Evolutionary conservation across 1,140 invertebrate genomes (phyloP).

Genomic region (Calephelis virginiensis): DNA sequence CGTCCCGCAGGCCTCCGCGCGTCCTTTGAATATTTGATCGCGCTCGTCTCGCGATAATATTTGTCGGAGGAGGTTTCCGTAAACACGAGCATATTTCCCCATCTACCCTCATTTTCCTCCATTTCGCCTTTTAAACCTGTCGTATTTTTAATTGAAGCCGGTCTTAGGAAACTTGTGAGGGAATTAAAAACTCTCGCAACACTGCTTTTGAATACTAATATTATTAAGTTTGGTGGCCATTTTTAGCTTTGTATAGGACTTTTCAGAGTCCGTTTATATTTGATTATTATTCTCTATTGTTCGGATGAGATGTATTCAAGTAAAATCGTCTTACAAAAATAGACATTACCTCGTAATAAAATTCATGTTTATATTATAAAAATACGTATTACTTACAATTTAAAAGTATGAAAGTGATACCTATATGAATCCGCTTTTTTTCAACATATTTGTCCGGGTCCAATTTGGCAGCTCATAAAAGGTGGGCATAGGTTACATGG

Average conservation of each 20-base stretch:
- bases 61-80: conserved; percentile 73
- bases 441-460: no score
- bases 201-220: conserved; percentile 61
- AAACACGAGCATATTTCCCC: conserved; percentile 71
- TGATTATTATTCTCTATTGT: conserved; percentile 1
- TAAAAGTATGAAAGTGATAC: no score
- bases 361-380: no score
- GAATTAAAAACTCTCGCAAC: conserved; percentile 72
- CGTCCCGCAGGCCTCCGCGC: conserved; percentile 59
- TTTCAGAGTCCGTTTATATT: conserved; percentile 29
- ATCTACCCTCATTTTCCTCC: conserved; percentile 63
- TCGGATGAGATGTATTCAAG: background rate
- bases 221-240: conserved; percentile 61
- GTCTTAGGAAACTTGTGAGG: conserved; percentile 69
- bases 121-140: conserved; percentile 67
- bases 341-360: background rate
- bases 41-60: conserved; percentile 75
- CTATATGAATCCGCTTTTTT: no score
- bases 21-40: conserved; percentile 77
- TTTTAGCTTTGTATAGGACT: conserved; percentile 44
- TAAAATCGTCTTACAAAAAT: background rate
- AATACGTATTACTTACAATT: no score
- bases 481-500: no score
- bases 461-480: no score
- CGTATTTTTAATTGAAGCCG: conserved; percentile 70